Evolutionary conservation across 2,797 vertebrate genomes (phyloP).

Genomic region (Anisognathus igniventris): DNA sequence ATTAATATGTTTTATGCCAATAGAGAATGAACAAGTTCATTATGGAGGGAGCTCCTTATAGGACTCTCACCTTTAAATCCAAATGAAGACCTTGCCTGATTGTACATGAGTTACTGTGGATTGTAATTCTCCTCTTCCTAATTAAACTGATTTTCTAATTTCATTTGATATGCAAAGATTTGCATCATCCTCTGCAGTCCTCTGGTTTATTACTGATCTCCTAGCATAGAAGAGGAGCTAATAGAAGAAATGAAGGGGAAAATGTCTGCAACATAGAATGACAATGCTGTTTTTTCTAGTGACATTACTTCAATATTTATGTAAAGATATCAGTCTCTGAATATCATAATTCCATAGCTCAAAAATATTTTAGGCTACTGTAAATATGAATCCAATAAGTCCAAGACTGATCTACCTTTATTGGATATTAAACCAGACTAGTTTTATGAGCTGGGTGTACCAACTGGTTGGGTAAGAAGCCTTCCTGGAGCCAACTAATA

Average conservation of each 20-base stretch:
- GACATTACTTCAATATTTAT: background rate
- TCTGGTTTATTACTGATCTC: background rate
- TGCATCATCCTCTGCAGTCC: background rate
- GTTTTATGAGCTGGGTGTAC: background rate
- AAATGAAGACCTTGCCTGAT: slow-evolving; percentile 28
- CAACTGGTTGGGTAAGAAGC: background rate
- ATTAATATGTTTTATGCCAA: background rate
- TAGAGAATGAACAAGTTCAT: background rate
- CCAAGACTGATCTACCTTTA: background rate
- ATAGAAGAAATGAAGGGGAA: background rate
- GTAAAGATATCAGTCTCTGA: background rate
- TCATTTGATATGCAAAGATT: slow-evolving; percentile 39
- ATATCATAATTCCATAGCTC: background rate
- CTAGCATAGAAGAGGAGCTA: background rate
- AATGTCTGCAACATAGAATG: background rate
- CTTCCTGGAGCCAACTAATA: background rate
- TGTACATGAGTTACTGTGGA: background rate
- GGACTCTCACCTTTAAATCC: slow-evolving; percentile 22
- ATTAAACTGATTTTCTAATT: slow-evolving; percentile 44
- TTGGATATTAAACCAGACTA: background rate
- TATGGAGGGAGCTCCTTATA: background rate
- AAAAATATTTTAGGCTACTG: background rate
- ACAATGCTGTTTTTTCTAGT: background rate
- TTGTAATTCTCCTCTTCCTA: slow-evolving; percentile 7
- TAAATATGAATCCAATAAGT: background rate